These are phyloP conservation scores for Leptatherina wallacei DNA, from an alignment of 2,797 vertebrate genomes.

Conservation along the genomic window DNA sequence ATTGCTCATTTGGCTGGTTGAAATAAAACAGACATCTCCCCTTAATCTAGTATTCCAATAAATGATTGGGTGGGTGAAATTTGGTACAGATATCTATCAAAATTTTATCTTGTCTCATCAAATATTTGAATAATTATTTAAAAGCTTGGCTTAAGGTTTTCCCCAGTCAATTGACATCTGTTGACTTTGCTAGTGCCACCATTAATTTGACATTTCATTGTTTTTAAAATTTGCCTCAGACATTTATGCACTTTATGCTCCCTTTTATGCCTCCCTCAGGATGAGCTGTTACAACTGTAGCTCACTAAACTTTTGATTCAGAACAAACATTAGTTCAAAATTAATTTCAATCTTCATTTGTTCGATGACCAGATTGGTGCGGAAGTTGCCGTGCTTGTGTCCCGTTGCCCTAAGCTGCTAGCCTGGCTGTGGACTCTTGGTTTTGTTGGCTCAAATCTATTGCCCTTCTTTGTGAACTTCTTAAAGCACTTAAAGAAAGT, in stretches of 20 bases:
- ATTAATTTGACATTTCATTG: background rate
- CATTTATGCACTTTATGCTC: background rate
- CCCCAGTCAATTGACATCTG: background rate
- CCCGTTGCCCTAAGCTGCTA: background rate
- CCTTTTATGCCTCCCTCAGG: background rate
- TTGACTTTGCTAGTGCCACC: background rate
- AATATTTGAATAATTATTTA: background rate
- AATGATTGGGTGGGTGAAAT: background rate
- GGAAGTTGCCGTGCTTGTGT: background rate
- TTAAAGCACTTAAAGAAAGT: conserved; percentile 30
- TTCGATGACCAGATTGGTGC: conserved; percentile 4
- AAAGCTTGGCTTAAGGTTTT: background rate
- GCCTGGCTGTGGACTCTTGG: conserved; percentile 6
- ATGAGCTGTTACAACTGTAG: background rate
- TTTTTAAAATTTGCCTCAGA: background rate
- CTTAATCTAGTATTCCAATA: background rate
- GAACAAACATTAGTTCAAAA: background rate
- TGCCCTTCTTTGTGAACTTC: conserved; percentile 4
- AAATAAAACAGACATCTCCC: background rate
- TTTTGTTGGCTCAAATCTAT: conserved; percentile 23
- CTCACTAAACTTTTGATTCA: conserved; percentile 5
- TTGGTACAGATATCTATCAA: background rate
- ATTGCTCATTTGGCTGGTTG: conserved; percentile 5
- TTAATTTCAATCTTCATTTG: background rate
- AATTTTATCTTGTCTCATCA: background rate